phyloP scores from a whole-genome alignment of 2,888 invertebrate species.

The Pomacea canaliculata region DNA sequence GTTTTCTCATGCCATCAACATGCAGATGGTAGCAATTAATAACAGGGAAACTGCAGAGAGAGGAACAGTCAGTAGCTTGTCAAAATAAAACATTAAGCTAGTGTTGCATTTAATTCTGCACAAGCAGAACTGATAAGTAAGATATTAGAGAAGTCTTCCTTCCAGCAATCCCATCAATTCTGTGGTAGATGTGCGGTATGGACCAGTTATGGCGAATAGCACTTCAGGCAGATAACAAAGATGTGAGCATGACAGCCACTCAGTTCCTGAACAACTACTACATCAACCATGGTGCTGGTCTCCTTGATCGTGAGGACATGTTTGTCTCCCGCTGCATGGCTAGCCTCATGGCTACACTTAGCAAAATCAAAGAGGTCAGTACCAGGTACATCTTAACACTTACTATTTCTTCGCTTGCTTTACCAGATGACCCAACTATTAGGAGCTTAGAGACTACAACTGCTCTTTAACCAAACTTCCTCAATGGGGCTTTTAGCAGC shows the following conservation, averaged over 20 bases:
- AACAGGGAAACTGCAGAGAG: too few species aligned
- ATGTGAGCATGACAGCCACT: constrained; percentile 94
- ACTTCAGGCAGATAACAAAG: constrained; percentile 88
- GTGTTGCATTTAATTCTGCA: too few species aligned
- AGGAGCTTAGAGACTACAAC: not conserved
- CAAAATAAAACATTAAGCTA: too few species aligned
- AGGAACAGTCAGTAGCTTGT: too few species aligned
- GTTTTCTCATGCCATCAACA: too few species aligned
- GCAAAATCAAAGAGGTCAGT: constrained; percentile 44
- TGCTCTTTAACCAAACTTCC: not conserved
- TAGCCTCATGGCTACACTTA: constrained; percentile 76
- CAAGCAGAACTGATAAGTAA: too few species aligned
- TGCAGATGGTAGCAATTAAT: too few species aligned
- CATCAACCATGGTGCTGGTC: constrained; percentile 81
- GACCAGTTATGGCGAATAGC: constrained; percentile 96
- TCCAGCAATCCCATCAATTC: too few species aligned
- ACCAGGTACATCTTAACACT: not conserved
- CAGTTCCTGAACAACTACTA: constrained; percentile 94
- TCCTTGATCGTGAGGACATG: constrained; percentile 90
- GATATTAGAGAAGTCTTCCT: too few species aligned
- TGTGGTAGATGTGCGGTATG: constrained; percentile 78
- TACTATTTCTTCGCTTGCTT: not conserved
- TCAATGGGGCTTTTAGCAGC: too few species aligned
- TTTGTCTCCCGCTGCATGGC: constrained; percentile 95
- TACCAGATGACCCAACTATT: not conserved